phyloP scores from a whole-genome alignment of 1,140 invertebrate species.

The Pteromalus puparum region DNA sequence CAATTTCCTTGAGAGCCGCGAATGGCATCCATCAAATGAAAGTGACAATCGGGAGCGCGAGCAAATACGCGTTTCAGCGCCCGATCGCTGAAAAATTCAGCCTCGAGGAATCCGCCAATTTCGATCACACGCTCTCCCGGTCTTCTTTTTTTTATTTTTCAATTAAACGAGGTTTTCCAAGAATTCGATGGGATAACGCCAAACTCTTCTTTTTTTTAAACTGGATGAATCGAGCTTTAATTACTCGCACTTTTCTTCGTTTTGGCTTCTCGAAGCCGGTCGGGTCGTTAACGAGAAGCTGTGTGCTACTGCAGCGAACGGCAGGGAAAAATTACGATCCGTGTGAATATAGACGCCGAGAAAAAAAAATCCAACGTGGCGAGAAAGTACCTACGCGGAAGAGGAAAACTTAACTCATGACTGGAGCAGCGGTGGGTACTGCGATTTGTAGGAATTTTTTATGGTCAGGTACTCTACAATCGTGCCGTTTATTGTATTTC shows the following conservation, averaged over 20 bases:
- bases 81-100: constrained; percentile 3
- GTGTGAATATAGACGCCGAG: not conserved
- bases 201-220: not conserved
- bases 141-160: not conserved
- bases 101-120: not conserved
- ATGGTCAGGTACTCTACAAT: too few relatives aligned
- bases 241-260: not conserved
- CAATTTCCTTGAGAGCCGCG: constrained; percentile 8
- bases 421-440: too few relatives aligned
- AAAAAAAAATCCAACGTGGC: too few relatives aligned
- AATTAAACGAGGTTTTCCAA: not conserved
- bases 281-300: too few relatives aligned
- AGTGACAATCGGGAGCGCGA: not conserved
- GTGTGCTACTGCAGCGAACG: too few relatives aligned
- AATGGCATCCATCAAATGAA: not conserved
- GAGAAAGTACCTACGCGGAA: too few relatives aligned
- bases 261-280: not conserved
- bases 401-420: too few relatives aligned
- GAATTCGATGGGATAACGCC: not conserved
- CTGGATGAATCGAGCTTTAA: too few relatives aligned
- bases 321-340: not conserved
- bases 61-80: not conserved
- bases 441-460: too few relatives aligned
- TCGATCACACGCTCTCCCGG: not conserved
- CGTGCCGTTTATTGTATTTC: too few relatives aligned